phyloP scores from a whole-genome alignment of 37 sponge, comb jelly and placozoan genomes.

The Aphrocallistes beatrix region DNA sequence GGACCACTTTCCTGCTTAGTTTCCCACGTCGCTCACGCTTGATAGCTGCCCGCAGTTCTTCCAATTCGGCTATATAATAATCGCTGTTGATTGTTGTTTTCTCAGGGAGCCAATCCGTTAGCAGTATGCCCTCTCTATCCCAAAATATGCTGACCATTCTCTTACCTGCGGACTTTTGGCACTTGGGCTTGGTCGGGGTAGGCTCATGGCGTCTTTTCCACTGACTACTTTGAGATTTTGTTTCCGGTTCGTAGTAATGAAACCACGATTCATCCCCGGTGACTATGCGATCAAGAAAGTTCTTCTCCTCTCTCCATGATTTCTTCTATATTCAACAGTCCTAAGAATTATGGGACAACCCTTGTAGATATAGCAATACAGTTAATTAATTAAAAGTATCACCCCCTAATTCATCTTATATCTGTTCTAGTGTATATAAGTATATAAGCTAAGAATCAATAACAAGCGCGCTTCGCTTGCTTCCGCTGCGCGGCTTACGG shows the following conservation, averaged over 20 bases:
- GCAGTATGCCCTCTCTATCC: constrained; percentile 1
- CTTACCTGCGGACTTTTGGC: not conserved
- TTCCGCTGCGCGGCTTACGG: too few relatives aligned
- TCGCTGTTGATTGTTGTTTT: not conserved
- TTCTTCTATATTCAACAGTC: too few relatives aligned
- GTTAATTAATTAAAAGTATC: too few relatives aligned
- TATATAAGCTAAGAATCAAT: too few relatives aligned
- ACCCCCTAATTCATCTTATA: too few relatives aligned
- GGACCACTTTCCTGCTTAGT: not conserved
- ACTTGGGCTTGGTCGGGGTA: constrained; percentile 13
- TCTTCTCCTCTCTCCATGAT: constrained; percentile 3
- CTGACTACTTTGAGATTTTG: not conserved
- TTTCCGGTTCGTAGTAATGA: constrained; percentile 6
- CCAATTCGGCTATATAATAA: constrained; percentile 3
- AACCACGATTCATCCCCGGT: constrained; percentile 1
- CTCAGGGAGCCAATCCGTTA: constrained; percentile 14
- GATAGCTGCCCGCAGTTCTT: not conserved
- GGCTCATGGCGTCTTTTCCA: constrained; percentile 3
- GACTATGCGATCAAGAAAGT: constrained; percentile 18
- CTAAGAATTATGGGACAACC: too few relatives aligned
- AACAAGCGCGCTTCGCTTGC: too few relatives aligned
- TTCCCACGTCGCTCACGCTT: constrained; percentile 14
- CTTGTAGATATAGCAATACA: too few relatives aligned
- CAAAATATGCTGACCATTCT: not conserved
- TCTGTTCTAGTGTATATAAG: too few relatives aligned